Base-by-base conservation (phyloP, 2,888 invertebrate genomes). In the Timandra comae region DNA sequence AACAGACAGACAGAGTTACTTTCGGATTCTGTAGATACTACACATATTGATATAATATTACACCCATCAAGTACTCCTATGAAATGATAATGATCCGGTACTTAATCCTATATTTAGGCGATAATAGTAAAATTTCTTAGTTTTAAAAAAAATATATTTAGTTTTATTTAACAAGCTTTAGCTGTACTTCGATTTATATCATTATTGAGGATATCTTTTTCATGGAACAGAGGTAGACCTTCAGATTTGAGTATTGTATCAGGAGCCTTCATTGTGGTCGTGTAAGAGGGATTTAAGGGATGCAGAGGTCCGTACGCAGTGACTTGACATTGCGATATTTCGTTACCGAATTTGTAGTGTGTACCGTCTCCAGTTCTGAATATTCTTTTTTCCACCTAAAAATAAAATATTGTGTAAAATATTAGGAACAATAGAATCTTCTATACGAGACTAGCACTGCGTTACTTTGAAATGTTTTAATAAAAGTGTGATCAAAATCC, bases 321-420 rank as follows among this genome's bases (percentile, higher is more conserved):
- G 1, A 79, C 75, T 1, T 62, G 52, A 1, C 56, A 41, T 30
- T 48, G 69, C 0, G 64, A 69, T 22, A 73, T 69, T 0, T 82
- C 78, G 12, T 58, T 69, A 0, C 86, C 86, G 3, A 89, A 85
- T 2, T 71, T 58, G 25, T 82, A 86, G 52, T 91, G 91, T 0
- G 79, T 86, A 0, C 91, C 91, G 53, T 92, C 92, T 0, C 93
- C 93, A 0, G 90, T 89, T 43, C 89, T 79, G 7, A 76, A 46
- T 3, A 89, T 87, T 19, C 91, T 81, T 39, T 88, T 88, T 39
- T 71, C 60, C 0, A 92, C 81, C 82, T 85, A 42, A 35, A 24
- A 10, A 11, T 6, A 11, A 0, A 4, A 24, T 6, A 6, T 9
- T 5, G 11, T 9, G 3, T 6, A 6, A 10, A 7, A 5, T 10